These are phyloP conservation scores for Drosophila multiciliata DNA, from an alignment of 2,888 invertebrate species.

Conservation along the genomic window DNA sequence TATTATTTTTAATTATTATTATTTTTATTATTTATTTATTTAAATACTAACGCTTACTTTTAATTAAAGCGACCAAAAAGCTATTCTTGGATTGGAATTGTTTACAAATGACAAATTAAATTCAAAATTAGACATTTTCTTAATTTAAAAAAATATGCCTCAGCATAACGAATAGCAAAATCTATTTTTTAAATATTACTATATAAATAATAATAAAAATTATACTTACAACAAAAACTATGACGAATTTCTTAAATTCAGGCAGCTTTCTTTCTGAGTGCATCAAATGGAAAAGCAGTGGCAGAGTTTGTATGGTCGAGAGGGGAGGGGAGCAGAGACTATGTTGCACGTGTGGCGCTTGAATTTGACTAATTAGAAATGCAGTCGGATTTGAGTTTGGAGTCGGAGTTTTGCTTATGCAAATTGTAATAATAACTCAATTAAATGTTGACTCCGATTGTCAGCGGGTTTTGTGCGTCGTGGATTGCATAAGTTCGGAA, in stretches of 20 bases:
- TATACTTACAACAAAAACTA: neutral
- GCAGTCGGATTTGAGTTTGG: conserved; percentile 10
- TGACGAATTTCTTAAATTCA: neutral
- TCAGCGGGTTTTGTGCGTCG: conserved; percentile 9
- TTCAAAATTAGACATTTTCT: too few relatives aligned
- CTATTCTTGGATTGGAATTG: too few relatives aligned
- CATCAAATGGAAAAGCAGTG: neutral
- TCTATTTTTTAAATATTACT: neutral
- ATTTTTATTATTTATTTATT: too few relatives aligned
- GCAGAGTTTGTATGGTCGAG: neutral
- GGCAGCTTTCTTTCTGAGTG: neutral
- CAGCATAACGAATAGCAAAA: too few relatives aligned
- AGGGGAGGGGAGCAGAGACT: neutral
- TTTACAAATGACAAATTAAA: too few relatives aligned
- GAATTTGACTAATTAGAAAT: conserved; percentile 65
- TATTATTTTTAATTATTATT: too few relatives aligned
- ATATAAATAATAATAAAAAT: neutral
- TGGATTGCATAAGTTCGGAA: conserved; percentile 53
- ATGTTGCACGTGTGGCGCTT: conserved; percentile 65
- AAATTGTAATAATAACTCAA: conserved; percentile 79
- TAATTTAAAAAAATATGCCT: too few relatives aligned
- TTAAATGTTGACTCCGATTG: conserved; percentile 54
- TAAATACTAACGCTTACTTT: too few relatives aligned
- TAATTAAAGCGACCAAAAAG: too few relatives aligned
- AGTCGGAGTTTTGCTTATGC: conserved; percentile 61